Base-by-base conservation (phyloP, 1,140 invertebrate genomes). In the Aphelenchoides avenae region DNA sequence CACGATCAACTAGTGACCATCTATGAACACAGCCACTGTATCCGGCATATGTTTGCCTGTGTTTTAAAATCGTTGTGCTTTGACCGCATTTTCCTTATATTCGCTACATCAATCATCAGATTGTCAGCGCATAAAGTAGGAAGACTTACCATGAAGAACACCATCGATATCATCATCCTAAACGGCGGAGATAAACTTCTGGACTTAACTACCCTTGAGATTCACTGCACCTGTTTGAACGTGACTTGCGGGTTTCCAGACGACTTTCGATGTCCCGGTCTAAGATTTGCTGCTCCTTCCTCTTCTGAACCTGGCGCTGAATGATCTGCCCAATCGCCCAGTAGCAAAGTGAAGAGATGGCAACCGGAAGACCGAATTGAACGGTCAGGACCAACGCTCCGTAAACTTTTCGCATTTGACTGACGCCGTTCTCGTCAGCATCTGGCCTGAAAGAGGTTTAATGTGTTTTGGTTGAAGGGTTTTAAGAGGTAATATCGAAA, bases 321-420 rank as follows among this genome's bases (percentile, higher is more conserved):
- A 72, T 71, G 30, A 71, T 55, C 29, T 50, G 52, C 34, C 71
- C 63, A 41, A 75, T 76, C 31, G 42, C 40, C 42, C 47, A 62
- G 49, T 75, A 75, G 49, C 72, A 75, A 11, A 75, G 36, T 11
- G 73, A 70, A 7, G 67, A 71, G 5, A 74, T 74, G 13, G 76
- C 27, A 20, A 69, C 56, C 9, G 71, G 71, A 31, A 74, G 42
- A 15, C 73, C 71, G 37, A 74, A 74, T 43, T 74, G 71, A 20
- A 74, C 47, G 3, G 74, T 42, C 54, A 74, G 54, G 13, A 74
- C 71, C 9, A 58, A 42, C 6, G 74, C 34, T 5, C 71, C 71
- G 69, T 74, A 74, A 18, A 53, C 41, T 49, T 73, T 66, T 6
- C 73, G 50, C 41, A 70, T 54, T 27, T 56, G 49, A 33, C 57